Conservation (phyloP, 2,797 vertebrate species). For the Danio albolineatus region DNA sequence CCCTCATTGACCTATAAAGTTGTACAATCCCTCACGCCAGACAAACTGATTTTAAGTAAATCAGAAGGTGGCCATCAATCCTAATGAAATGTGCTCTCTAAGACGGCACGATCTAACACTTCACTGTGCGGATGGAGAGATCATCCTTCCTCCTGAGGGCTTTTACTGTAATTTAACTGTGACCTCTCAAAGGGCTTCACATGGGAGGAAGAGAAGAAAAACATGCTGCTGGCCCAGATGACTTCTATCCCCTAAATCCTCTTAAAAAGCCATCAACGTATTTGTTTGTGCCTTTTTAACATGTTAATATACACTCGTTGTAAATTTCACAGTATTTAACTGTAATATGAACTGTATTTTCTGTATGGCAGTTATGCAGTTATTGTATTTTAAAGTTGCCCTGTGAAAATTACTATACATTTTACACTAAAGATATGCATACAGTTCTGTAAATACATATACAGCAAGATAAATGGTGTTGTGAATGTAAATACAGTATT, state of each 20-base stretch:
- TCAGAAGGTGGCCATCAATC: not conserved
- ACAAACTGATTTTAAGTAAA: not conserved
- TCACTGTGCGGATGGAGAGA: not conserved
- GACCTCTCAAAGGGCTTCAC: not conserved
- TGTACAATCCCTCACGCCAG: not conserved
- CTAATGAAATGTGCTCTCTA: not conserved
- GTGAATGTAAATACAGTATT: no score
- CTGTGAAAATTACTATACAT: no score
- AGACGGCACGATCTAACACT: not conserved
- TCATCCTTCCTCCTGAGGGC: slow-evolving; percentile 33
- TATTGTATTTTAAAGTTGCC: no score
- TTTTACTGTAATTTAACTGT: not conserved
- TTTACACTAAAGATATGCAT: no score
- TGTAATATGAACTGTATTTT: no score
- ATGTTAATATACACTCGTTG: no score
- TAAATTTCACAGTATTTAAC: no score
- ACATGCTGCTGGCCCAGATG: not conserved
- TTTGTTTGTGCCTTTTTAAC: no score
- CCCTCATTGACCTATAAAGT: not conserved
- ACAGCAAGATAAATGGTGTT: no score
- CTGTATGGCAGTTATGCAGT: no score
- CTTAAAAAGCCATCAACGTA: not conserved
- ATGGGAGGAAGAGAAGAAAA: not conserved
- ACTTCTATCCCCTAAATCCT: not conserved
- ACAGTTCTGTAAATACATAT: no score